Evolutionary conservation across 2,888 invertebrate species (phyloP).

Genomic region (Metacarcinus magister): DNA sequence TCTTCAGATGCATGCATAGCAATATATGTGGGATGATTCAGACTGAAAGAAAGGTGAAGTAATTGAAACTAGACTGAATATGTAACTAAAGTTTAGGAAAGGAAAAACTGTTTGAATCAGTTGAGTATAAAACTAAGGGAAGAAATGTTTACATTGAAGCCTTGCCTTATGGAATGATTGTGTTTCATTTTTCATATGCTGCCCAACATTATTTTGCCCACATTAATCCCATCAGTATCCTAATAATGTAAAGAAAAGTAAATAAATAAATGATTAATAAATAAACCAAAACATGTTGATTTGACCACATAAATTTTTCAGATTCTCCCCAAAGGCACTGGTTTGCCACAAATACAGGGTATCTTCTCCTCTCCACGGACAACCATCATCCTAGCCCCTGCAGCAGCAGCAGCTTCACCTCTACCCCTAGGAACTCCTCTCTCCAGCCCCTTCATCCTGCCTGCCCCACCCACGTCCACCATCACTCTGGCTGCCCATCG

Average conservation of each 20-base stretch:
- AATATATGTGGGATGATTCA: too few relatives aligned
- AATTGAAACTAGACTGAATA: too few relatives aligned
- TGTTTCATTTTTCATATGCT: too few relatives aligned
- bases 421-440: slow-evolving; percentile 12
- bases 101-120: too few relatives aligned
- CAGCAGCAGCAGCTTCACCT: slow-evolving; percentile 48
- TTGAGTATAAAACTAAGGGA: too few relatives aligned
- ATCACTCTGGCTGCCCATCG: slow-evolving; percentile 56
- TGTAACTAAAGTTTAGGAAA: too few relatives aligned
- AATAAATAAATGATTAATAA: background rate
- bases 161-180: too few relatives aligned
- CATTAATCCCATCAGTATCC: background rate
- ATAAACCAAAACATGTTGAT: too few relatives aligned
- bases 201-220: too few relatives aligned
- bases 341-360: slow-evolving; percentile 50
- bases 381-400: slow-evolving; percentile 68
- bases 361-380: slow-evolving; percentile 60
- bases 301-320: background rate
- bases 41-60: too few relatives aligned
- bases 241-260: background rate
- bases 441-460: slow-evolving; percentile 53
- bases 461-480: slow-evolving; percentile 62
- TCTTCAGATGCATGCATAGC: too few relatives aligned
- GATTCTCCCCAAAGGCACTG: slow-evolving; percentile 70
- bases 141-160: too few relatives aligned